Evolutionary conservation across 2,888 invertebrate genomes (phyloP).

Genomic region (Parasteatoda lunata): DNA sequence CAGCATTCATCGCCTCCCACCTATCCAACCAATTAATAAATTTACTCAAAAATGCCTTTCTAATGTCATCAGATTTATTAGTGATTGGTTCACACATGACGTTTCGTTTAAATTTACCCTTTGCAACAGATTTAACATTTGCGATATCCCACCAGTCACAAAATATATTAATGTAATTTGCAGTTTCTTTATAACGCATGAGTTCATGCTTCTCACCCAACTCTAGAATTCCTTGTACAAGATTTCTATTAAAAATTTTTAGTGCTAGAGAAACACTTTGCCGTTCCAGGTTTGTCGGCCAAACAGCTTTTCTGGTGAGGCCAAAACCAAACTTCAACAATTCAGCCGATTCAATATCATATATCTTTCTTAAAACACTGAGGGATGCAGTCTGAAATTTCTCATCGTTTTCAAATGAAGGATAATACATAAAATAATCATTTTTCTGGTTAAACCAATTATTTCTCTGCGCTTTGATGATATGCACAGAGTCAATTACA

Average conservation of each 20-base stretch:
- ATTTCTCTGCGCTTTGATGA: neutral
- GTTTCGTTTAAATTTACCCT: conserved; percentile 1
- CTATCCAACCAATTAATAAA: neutral
- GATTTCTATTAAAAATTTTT: neutral
- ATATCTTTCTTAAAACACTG: neutral
- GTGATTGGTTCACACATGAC: conserved; percentile 6
- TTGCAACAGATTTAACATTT: neutral
- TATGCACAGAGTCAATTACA: neutral
- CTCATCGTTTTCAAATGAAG: neutral
- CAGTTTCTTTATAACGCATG: neutral
- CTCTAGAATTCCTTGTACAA: neutral
- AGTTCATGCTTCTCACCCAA: neutral
- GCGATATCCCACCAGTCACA: neutral
- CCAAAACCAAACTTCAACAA: conserved; percentile 10
- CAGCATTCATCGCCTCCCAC: neutral
- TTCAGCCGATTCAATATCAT: neutral
- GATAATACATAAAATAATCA: neutral
- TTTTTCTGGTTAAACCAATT: neutral
- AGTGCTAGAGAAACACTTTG: neutral
- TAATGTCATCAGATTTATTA: neutral
- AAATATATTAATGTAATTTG: neutral
- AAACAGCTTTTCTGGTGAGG: neutral
- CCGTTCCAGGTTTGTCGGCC: neutral
- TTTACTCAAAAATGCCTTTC: neutral
- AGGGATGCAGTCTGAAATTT: neutral